A percentile compares a stretch with the other conserved stretches of the same genome.
Evolutionary conservation across 1,140 invertebrate species (phyloP).

Genomic region (Tetramorium parvispinum): DNA sequence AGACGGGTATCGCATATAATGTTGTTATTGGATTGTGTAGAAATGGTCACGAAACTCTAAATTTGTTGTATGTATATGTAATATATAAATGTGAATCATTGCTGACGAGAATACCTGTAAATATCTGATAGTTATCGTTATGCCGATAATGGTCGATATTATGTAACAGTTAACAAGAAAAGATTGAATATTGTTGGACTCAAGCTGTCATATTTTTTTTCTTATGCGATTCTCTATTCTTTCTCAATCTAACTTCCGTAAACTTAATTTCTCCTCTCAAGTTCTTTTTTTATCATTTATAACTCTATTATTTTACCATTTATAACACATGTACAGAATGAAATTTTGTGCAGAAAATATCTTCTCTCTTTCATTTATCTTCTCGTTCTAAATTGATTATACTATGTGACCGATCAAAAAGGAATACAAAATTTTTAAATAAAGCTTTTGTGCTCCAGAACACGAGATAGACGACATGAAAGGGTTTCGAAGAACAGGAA

Average conservation of each 20-base stretch:
- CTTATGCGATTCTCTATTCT: not conserved
- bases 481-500: not conserved
- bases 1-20: not conserved
- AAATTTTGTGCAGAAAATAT: not conserved
- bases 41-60: not conserved
- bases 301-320: too few relatives aligned
- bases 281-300: not conserved
- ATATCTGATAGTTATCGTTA: conserved; percentile 16
- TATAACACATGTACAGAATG: not conserved
- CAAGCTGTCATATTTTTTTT: not conserved
- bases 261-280: not conserved
- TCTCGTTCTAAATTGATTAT: not conserved
- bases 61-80: conserved; percentile 28
- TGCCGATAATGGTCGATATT: not conserved
- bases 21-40: conserved; percentile 32
- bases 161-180: not conserved
- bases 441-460: too few relatives aligned
- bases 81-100: conserved; percentile 35
- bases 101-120: conserved; percentile 15
- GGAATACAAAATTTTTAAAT: too few relatives aligned
- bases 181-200: conserved; percentile 17
- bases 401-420: too few relatives aligned
- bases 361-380: not conserved
- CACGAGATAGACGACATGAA: too few relatives aligned
- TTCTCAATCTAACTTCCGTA: not conserved